Conservation (phyloP, 2,888 invertebrate genomes). For the Trypoxylon attenuatum region DNA sequence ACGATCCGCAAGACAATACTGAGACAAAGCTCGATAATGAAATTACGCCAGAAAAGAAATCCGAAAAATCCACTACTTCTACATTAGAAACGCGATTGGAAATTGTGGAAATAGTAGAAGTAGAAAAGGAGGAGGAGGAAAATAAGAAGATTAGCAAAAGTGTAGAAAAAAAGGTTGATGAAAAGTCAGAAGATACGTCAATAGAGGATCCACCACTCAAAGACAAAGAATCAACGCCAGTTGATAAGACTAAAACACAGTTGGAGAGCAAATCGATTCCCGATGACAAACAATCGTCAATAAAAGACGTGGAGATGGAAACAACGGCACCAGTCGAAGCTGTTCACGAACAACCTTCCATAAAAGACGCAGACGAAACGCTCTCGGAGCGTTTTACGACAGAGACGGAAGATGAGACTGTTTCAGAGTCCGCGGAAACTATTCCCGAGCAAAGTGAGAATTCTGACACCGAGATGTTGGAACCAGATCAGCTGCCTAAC, state of each 20-base stretch:
- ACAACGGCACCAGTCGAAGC: constrained; percentile 4
- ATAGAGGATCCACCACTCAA: neutral
- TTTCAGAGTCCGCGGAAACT: constrained; percentile 59
- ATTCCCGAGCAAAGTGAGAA: constrained; percentile 57
- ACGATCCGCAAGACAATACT: constrained; percentile 6
- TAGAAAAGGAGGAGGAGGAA: constrained; percentile 61
- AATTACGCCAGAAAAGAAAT: neutral
- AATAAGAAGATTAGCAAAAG: constrained; percentile 19
- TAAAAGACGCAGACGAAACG: constrained; percentile 53
- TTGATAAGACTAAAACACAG: neutral
- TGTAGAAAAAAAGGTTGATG: constrained; percentile 12
- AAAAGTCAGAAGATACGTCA: constrained; percentile 2
- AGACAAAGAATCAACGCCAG: neutral
- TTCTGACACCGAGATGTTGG: constrained; percentile 52
- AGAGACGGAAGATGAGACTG: constrained; percentile 61
- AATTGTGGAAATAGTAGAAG: constrained; percentile 68
- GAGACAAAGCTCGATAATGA: constrained; percentile 3
- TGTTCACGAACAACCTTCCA: constrained; percentile 36
- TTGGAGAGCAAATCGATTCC: constrained; percentile 4
- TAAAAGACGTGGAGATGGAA: constrained; percentile 10
- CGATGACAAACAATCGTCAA: constrained; percentile 21
- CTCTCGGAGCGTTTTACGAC: constrained; percentile 41
- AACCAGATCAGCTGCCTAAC: constrained; percentile 28
- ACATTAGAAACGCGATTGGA: constrained; percentile 59
- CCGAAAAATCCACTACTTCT: constrained; percentile 24